These are phyloP conservation scores for Gouania willdenowi DNA, from an alignment of 2,797 vertebrate genomes.

Conservation along the genomic window DNA sequence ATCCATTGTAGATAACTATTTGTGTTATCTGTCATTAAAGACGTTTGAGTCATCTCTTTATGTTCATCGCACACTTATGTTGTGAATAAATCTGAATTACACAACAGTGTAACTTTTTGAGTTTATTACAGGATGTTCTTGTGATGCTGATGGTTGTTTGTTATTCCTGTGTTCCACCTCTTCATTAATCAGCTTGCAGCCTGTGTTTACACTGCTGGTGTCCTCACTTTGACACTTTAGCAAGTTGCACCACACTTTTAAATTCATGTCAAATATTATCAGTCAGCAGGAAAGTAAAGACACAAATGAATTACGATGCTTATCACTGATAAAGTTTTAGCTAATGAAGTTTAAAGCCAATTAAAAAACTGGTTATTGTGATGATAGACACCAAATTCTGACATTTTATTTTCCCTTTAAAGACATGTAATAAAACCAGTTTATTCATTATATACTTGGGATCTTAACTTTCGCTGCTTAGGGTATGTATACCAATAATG, in stretches of 20 bases:
- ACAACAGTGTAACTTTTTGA: constrained; percentile 22
- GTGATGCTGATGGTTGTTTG: neutral
- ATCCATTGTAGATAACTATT: constrained; percentile 56
- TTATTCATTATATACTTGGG: too few species aligned
- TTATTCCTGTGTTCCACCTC: constrained; percentile 16
- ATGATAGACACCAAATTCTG: too few species aligned
- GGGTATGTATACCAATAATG: too few species aligned
- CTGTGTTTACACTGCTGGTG: neutral
- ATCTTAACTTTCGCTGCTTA: too few species aligned
- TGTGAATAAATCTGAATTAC: constrained; percentile 49
- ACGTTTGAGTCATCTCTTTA: constrained; percentile 58
- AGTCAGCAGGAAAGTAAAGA: constrained; percentile 7
- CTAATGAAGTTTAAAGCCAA: too few species aligned
- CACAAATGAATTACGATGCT: too few species aligned
- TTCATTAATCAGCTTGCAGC: constrained; percentile 1
- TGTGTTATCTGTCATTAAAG: constrained; percentile 61
- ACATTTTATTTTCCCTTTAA: too few species aligned
- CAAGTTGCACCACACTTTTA: constrained; percentile 11
- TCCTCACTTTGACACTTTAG: constrained; percentile 21
- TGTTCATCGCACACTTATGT: constrained; percentile 38
- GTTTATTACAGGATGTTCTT: constrained; percentile 2
- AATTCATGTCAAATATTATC: constrained; percentile 45
- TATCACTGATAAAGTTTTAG: too few species aligned
- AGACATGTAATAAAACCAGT: too few species aligned
- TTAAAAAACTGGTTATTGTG: too few species aligned